These are phyloP conservation scores for Ateles fusciceps DNA, from an alignment of 2,797 vertebrate genomes.

Conservation along the genomic window DNA sequence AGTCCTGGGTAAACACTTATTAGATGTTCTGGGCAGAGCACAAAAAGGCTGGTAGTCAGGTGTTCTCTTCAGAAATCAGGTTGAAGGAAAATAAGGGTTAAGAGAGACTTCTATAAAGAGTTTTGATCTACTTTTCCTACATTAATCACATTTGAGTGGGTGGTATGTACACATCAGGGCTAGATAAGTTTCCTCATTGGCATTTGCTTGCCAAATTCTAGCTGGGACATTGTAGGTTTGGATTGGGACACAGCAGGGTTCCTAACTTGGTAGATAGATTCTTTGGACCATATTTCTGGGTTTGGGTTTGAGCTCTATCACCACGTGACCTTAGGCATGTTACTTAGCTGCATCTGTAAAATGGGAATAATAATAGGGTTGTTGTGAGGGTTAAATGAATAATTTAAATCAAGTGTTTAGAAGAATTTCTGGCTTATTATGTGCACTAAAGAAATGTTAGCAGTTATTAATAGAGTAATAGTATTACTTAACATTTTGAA, in stretches of 20 bases:
- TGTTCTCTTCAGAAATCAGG: constrained; percentile 58
- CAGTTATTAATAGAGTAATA: not conserved
- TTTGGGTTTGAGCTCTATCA: constrained; percentile 20
- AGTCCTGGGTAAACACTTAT: constrained; percentile 63
- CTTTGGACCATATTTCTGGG: not conserved
- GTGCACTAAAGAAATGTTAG: not conserved
- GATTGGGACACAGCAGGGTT: not conserved
- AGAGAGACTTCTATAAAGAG: constrained; percentile 32
- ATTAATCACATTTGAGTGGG: not conserved
- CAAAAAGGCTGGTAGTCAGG: constrained; percentile 28
- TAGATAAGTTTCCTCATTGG: not conserved
- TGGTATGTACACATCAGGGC: not conserved
- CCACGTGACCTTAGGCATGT: not conserved
- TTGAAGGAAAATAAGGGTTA: constrained; percentile 6
- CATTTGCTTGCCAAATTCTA: constrained; percentile 10
- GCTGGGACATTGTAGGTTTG: not conserved
- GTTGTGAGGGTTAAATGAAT: constrained; percentile 35
- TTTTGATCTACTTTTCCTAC: constrained; percentile 29
- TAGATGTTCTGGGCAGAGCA: constrained; percentile 62
- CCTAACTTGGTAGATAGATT: not conserved
- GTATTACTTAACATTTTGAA: not conserved
- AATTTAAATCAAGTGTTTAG: not conserved
- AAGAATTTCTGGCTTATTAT: not conserved
- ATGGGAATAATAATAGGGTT: not conserved
- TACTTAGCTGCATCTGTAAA: not conserved